Conservation (phyloP, 2,797 vertebrate species). For the Acipenser oxyrinchus region DNA sequence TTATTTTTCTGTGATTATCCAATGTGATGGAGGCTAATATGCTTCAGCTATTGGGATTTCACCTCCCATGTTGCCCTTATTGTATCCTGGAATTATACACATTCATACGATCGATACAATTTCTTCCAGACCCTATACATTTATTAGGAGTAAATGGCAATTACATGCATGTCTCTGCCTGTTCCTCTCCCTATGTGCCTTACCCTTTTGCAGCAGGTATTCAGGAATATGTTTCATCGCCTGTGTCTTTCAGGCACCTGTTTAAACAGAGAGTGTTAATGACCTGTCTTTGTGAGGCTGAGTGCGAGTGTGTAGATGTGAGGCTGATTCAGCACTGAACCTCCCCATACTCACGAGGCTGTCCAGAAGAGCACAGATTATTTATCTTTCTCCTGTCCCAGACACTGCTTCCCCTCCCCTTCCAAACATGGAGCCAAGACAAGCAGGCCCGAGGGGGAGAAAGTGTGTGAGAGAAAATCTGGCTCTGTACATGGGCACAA, state of each 20-base stretch:
- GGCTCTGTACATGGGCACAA: neutral
- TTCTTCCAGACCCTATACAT: too few relatives aligned
- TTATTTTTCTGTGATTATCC: too few relatives aligned
- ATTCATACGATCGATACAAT: too few relatives aligned
- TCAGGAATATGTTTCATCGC: slow-evolving; percentile 35
- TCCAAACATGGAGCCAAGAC: slow-evolving; percentile 26
- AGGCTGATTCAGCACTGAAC: slow-evolving; percentile 2
- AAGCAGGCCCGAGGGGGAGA: slow-evolving; percentile 29
- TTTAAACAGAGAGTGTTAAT: slow-evolving; percentile 60
- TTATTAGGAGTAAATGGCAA: too few relatives aligned
- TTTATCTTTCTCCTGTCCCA: slow-evolving; percentile 27
- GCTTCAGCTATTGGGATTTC: too few relatives aligned
- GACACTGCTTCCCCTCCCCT: slow-evolving; percentile 19
- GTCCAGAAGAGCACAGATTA: slow-evolving; percentile 14
- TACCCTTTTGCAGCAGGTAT: slow-evolving; percentile 4
- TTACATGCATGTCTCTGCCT: too few relatives aligned
- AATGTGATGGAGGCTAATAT: too few relatives aligned
- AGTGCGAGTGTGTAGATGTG: slow-evolving; percentile 12
- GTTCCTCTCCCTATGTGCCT: neutral
- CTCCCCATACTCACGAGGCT: neutral
- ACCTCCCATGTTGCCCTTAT: too few relatives aligned
- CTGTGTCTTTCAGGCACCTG: slow-evolving; percentile 51
- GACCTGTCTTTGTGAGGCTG: slow-evolving; percentile 28
- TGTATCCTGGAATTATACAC: too few relatives aligned
- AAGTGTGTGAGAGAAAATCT: slow-evolving; percentile 20